Evolutionary conservation across 2,888 invertebrate genomes (phyloP).

Genomic region (Sinohyriopsis cumingii): DNA sequence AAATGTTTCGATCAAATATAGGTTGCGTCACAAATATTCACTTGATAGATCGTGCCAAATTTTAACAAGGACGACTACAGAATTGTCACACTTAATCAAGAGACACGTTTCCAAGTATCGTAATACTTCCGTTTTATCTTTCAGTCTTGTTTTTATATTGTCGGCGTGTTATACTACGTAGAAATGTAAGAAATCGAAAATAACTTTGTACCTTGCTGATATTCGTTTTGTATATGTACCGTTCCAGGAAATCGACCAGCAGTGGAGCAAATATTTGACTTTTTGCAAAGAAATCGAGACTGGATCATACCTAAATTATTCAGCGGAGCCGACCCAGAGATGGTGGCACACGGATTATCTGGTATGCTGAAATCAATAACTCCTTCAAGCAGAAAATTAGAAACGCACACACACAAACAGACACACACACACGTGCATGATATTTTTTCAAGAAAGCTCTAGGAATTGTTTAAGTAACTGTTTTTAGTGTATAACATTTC

Average conservation of each 20-base stretch:
- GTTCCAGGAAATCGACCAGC: conserved; percentile 57
- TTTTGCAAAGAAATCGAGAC: conserved; percentile 50
- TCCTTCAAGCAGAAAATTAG: no score
- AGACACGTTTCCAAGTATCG: not conserved
- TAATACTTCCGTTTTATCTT: not conserved
- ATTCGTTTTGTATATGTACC: not conserved
- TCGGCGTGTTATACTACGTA: not conserved
- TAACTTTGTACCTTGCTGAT: no score
- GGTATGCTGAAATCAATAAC: conserved; percentile 33
- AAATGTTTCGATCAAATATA: no score
- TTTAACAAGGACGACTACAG: no score
- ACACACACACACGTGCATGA: not conserved
- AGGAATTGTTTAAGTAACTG: not conserved
- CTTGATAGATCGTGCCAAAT: no score
- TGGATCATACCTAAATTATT: conserved; percentile 64
- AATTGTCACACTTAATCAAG: not conserved
- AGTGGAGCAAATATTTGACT: conserved; percentile 55
- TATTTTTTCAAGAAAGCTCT: not conserved
- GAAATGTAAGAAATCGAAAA: no score
- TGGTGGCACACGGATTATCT: conserved; percentile 62
- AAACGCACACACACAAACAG: no score
- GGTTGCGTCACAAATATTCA: no score
- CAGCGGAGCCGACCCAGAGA: conserved; percentile 57
- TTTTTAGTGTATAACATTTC: not conserved
- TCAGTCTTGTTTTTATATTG: not conserved